Conservation (phyloP, 2,113 vertebrate genomes). For the Guaruba guarouba region DNA sequence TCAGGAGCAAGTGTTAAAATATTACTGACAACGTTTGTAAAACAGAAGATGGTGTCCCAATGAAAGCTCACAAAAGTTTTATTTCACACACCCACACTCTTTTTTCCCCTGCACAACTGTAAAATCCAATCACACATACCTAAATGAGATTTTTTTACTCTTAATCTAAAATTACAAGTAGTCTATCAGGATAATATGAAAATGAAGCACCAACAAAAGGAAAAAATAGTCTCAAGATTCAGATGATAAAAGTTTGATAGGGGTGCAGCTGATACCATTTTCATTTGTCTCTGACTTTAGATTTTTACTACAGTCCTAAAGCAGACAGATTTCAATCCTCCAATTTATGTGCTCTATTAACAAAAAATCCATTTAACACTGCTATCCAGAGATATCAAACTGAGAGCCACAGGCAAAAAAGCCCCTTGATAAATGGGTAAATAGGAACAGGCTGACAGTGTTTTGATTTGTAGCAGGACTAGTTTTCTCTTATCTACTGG, state of each 20-base stretch:
- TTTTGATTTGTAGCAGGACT: not conserved
- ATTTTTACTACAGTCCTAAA: not conserved
- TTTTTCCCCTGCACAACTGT: not conserved
- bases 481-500: not conserved
- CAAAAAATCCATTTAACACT: not conserved
- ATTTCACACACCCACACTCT: fast-evolving
- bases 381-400: not conserved
- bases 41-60: not conserved
- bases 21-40: not conserved
- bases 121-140: not conserved
- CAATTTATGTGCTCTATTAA: not conserved
- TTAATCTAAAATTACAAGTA: not conserved
- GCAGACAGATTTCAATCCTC: not conserved
- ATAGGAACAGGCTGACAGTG: not conserved
- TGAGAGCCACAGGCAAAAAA: not conserved
- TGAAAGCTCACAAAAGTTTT: not conserved
- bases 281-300: not conserved
- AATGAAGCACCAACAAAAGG: not conserved
- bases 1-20: not conserved
- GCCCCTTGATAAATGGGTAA: not conserved
- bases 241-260: not conserved
- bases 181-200: not conserved
- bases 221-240: not conserved
- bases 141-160: not conserved
- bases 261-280: not conserved